These are phyloP conservation scores for Liolophura sinensis DNA, from an alignment of 1,140 invertebrate species.

Conservation along the genomic window DNA sequence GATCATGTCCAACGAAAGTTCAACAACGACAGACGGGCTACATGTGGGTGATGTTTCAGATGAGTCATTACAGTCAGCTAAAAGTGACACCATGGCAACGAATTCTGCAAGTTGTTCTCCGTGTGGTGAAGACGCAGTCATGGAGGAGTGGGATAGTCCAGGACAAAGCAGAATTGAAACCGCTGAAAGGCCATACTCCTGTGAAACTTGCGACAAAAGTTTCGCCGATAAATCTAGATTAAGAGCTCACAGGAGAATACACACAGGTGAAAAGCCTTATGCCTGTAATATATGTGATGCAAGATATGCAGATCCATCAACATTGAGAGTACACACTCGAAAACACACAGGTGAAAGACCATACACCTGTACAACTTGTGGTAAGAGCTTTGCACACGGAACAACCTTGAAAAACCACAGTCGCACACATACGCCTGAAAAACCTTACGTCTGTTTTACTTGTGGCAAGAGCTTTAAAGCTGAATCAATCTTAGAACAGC, in stretches of 20 bases:
- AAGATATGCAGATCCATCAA: neutral
- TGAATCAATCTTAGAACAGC: slow-evolving; percentile 63
- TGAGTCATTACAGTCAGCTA: too few species aligned
- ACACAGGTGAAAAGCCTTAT: neutral
- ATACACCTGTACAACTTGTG: slow-evolving; percentile 12
- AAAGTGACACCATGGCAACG: too few species aligned
- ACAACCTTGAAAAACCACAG: slow-evolving; percentile 3
- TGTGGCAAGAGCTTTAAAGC: slow-evolving; percentile 59
- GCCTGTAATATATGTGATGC: slow-evolving; percentile 9
- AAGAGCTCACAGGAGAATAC: slow-evolving; percentile 1
- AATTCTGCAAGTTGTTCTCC: too few species aligned
- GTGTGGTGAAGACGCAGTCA: too few species aligned
- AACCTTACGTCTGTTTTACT: slow-evolving; percentile 46
- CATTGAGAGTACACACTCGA: slow-evolving; percentile 3
- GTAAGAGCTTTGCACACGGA: slow-evolving; percentile 4
- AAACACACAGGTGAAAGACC: slow-evolving; percentile 1
- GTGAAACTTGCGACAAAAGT: slow-evolving; percentile 4
- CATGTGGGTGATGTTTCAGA: too few species aligned
- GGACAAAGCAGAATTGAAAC: too few species aligned
- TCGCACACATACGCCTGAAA: neutral
- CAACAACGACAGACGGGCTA: too few species aligned
- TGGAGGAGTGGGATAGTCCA: too few species aligned
- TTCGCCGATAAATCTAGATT: slow-evolving; percentile 2
- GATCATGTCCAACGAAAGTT: too few species aligned
- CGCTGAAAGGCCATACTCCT: neutral